phyloP scores from a whole-genome alignment of 2,888 invertebrate genomes.

The Sphaerophoria taeniata region DNA sequence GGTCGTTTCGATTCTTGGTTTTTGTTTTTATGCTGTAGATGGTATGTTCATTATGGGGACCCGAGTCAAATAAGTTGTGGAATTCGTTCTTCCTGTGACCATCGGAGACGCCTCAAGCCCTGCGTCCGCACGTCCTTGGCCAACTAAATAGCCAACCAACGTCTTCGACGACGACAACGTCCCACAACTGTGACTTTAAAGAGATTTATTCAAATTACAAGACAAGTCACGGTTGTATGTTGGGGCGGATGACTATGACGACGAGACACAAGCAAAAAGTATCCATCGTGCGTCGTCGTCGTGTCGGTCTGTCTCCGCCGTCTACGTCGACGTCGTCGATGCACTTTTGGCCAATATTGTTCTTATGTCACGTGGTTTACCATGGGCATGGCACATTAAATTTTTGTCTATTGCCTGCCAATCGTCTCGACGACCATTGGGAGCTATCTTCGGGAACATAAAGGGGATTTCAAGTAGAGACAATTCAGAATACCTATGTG shows the following conservation, averaged over 20 bases:
- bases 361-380: constrained; percentile 71
- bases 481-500: no score
- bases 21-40: constrained; percentile 12
- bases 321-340: constrained; percentile 3
- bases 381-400: constrained; percentile 68
- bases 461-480: no score
- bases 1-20: constrained; percentile 35
- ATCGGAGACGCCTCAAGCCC: constrained; percentile 39
- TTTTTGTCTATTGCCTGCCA: constrained; percentile 46
- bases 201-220: constrained; percentile 75
- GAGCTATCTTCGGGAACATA: no score
- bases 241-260: no score
- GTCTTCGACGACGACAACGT: constrained; percentile 19
- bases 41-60: constrained; percentile 70
- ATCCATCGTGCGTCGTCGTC: no score
- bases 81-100: constrained; percentile 60
- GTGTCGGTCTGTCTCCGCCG: no score
- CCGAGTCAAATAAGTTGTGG: constrained; percentile 48
- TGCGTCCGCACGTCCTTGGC: constrained; percentile 60
- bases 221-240: constrained; percentile 72
- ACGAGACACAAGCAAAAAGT: no score
- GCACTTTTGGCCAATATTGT: constrained; percentile 70
- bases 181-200: constrained; percentile 68
- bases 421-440: no score
- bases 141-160: constrained; percentile 36